A percentile compares a stretch with the other conserved stretches of the same genome.
Evolutionary conservation across 2,888 invertebrate genomes (phyloP).

Genomic region (Macrosiphum euphorbiae): DNA sequence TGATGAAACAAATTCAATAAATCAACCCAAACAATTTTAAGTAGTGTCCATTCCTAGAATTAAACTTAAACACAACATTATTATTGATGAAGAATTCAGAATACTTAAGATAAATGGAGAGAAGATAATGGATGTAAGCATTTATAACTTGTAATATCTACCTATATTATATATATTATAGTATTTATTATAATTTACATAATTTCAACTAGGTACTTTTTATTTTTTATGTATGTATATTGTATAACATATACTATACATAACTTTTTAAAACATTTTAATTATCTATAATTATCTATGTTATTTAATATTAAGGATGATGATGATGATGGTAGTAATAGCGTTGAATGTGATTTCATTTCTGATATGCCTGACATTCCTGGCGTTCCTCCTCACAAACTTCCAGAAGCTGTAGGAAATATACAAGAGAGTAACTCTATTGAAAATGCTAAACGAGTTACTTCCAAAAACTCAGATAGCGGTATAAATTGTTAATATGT

Average conservation of each 20-base stretch:
- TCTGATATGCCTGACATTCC: neutral
- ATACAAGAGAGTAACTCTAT: neutral
- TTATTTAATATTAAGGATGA: constrained; percentile 13
- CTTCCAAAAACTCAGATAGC: constrained; percentile 36
- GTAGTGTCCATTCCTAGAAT: constrained; percentile 90
- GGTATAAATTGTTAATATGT: constrained; percentile 11
- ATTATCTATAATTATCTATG: too few relatives aligned
- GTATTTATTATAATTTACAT: neutral
- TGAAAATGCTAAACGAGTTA: neutral
- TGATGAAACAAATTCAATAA: neutral
- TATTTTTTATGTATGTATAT: neutral
- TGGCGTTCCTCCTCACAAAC: neutral
- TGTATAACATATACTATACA: neutral
- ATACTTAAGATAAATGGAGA: constrained; percentile 91
- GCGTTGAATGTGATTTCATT: constrained; percentile 26
- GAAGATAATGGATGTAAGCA: constrained; percentile 72
- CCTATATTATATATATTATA: too few relatives aligned
- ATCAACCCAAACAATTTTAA: constrained; percentile 82
- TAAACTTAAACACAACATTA: constrained; percentile 96
- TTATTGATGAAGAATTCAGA: constrained; percentile 93
- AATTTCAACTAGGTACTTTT: neutral
- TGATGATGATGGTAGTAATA: neutral
- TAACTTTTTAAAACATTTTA: neutral
- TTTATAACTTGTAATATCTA: neutral
- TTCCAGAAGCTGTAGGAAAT: constrained; percentile 10